Evolutionary conservation across 2,113 vertebrate genomes (phyloP), one percentile per base, ranked within the genome.

Genomic region (Aramus guarauna): DNA sequence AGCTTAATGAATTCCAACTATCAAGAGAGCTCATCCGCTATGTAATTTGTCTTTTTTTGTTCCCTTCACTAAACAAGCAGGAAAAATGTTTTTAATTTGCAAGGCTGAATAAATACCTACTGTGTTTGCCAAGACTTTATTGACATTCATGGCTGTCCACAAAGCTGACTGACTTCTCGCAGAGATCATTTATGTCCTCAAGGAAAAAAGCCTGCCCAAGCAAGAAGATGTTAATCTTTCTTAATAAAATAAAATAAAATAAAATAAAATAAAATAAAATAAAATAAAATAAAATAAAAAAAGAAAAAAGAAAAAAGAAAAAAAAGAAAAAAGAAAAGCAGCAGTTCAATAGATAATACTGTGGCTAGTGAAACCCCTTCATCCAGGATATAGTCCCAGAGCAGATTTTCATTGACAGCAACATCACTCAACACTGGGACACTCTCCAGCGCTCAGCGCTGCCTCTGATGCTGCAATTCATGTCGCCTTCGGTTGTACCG

Each of bases 81-180:
- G 89, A 94, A 92, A 96, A 97, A 94, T 95, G 96, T 95, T 97
- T 97, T 96, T 97, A 90, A 97, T 97, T 96, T 97, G 91, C 95
- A 95, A 96, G 81, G 92, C 91, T 95, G 94, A 97, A 96, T 95
- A 92, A 97, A 92, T 91, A 95, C 84, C 77, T 94, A 60, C 91
- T 88, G 62, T 47, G 89, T 92, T 91, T 94, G 95, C 96, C 94
- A 97, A 94, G 92, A 58, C 62, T 94, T 95, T 94, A 94, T 72
- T 97, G 94, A 95, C 94, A 94, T 92, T 89, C 89, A 78, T 34
- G 84, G 80, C 76, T 79, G 92, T 94, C 86, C 94, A 79, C 89
- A 79, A 60, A 95, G 91, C 89, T 87, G 93, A 91, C 85, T 94
- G 84, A 95, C 91, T 96, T 91, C 88, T 96, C 92, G 75, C 43